Base-by-base conservation (phyloP, 2,113 vertebrate genomes). In the Phrynosoma blainvillii region DNA sequence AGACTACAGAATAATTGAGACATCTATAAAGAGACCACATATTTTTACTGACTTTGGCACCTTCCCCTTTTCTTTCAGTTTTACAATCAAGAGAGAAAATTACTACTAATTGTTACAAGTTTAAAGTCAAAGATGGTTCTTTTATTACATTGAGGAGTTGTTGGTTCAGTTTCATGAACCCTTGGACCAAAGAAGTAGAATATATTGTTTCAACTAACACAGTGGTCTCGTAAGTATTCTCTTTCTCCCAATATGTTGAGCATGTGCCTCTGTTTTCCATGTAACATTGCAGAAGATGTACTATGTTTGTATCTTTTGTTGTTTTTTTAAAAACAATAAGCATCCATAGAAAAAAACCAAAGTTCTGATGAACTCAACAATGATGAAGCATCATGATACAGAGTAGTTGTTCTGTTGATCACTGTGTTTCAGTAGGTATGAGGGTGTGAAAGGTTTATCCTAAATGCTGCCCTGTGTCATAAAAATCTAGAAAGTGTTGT, bases 121-220 rank as follows among this genome's bases (percentile, higher is more conserved):
- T 99, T 94, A 99, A 99, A 96, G 98, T 99, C 95, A 99, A 99
- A 97, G 99, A 99, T 85, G 99, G 99, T 66, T 99, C 98, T 92
- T 99, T 99, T 95, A 99, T 99, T 97, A 99, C 98, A 1, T 94
- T 99, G 95, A 94, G 98, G 91, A 99, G 99, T 96, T 98, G 98
- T 89, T 99, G 98, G 99, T 99, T 99, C 97, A 99, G 99, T 97
- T 99, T 99, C 97, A 99, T 99, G 98, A 99, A 99, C 97, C 99
- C 99, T 87, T 99, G 99, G 99, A 99, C 99, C 97, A 99, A 99
- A 98, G 99, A 99, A 96, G 98, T 99, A 96, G 99, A 99, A 95
- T 99, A 99, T 95, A 99, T 99, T 40, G 98, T 99, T 92, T 99
- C 99, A 88, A 99, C 99, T 74, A 99, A 99, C 96, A 99, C 99